These are phyloP conservation scores for Urocynchramus pylzowi DNA, from an alignment of 2,113 vertebrate genomes.

Conservation along the genomic window DNA sequence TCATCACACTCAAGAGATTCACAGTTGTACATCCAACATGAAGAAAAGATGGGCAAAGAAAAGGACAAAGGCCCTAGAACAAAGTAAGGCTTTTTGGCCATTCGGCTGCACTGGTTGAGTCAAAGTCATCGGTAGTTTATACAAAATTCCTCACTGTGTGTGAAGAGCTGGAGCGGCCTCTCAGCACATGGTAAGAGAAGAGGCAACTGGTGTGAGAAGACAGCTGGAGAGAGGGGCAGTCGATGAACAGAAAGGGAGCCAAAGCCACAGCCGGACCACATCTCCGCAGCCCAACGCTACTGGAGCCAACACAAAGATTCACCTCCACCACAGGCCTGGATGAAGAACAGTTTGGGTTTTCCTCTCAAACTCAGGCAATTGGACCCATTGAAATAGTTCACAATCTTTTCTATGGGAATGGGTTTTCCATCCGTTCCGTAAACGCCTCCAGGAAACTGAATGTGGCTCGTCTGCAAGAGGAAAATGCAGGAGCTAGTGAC, in stretches of 20 bases:
- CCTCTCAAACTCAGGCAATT: constrained; percentile 84
- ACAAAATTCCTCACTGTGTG: neutral
- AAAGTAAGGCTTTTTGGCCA: neutral
- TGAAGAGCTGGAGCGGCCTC: neutral
- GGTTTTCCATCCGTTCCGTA: constrained; percentile 82
- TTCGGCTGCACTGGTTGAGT: fast-evolving
- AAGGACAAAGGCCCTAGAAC: neutral
- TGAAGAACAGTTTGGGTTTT: constrained; percentile 97
- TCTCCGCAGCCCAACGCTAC: fast-evolving
- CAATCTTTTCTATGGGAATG: constrained; percentile 83
- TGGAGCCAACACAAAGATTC: neutral
- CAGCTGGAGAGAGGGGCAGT: neutral
- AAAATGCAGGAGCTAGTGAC: constrained; percentile 1
- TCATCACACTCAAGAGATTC: neutral
- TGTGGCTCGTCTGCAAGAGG: constrained; percentile 82
- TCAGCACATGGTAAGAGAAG: neutral
- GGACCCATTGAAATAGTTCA: constrained; percentile 86
- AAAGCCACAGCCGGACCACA: neutral
- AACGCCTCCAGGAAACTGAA: constrained; percentile 87
- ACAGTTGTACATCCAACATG: fast-evolving
- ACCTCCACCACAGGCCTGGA: constrained; percentile 97
- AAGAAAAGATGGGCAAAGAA: neutral
- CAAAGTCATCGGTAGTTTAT: fast-evolving
- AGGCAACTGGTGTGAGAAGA: neutral
- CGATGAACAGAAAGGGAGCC: neutral